These are phyloP conservation scores for Blennius ocellaris DNA, from an alignment of 2,113 vertebrate species.

Conservation along the genomic window DNA sequence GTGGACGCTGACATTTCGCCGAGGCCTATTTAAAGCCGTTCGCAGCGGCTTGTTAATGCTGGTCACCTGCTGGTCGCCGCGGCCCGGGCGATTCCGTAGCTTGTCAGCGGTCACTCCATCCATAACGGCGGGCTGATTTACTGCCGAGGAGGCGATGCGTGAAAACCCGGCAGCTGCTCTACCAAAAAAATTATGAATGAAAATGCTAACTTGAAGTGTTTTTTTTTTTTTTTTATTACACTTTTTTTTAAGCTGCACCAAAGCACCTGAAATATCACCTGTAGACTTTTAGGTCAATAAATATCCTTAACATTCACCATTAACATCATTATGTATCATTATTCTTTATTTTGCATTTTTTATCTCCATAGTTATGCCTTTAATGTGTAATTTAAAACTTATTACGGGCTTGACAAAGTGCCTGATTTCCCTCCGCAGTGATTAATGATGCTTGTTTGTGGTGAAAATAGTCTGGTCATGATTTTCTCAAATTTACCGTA, in stretches of 20 bases:
- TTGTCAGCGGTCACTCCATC: conserved; percentile 23
- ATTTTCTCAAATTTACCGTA: conserved; percentile 13
- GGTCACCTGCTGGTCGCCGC: conserved; percentile 46
- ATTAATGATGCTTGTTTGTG: conserved; percentile 46
- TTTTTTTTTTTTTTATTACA: not conserved
- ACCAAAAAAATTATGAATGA: conserved; percentile 1
- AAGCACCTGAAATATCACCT: not conserved
- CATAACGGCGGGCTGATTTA: conserved; percentile 31
- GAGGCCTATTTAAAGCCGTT: conserved; percentile 52
- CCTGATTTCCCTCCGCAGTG: conserved; percentile 36
- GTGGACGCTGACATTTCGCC: conserved; percentile 67
- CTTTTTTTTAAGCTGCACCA: too few relatives aligned
- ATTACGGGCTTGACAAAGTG: conserved; percentile 34
- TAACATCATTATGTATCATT: not conserved
- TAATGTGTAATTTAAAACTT: conserved; percentile 28
- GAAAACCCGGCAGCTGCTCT: conserved; percentile 6
- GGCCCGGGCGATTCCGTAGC: conserved; percentile 33
- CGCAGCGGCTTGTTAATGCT: conserved; percentile 29
- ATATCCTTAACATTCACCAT: not conserved
- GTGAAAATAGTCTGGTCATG: conserved; percentile 36
- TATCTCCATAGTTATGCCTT: conserved; percentile 13
- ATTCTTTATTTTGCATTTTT: conserved; percentile 3
- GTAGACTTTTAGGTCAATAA: not conserved
- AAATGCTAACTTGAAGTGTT: conserved; percentile 9
- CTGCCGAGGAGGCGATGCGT: conserved; percentile 8